Conservation (phyloP, 2,888 invertebrate species). For the Melieria picta region DNA sequence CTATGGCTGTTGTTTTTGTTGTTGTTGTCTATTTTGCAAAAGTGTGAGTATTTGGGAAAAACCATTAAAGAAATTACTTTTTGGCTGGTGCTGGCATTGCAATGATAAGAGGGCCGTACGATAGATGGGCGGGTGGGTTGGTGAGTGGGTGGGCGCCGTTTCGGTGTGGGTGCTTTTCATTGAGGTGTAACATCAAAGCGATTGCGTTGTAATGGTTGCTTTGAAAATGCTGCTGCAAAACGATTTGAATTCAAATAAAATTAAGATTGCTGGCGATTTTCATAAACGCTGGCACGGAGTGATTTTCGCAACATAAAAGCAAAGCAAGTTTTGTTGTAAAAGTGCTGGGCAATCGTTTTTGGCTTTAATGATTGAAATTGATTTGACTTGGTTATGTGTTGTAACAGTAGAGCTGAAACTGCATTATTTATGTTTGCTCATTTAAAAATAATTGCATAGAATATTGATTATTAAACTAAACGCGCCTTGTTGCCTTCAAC, state of each 20-base stretch:
- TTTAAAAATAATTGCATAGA: too few relatives aligned
- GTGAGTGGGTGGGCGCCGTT: background rate
- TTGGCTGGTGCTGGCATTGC: slow-evolving; percentile 36
- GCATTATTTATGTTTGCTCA: too few relatives aligned
- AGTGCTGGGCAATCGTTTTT: too few relatives aligned
- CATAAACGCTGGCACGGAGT: slow-evolving; percentile 6
- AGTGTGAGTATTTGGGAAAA: slow-evolving; percentile 41
- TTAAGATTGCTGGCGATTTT: slow-evolving; percentile 33
- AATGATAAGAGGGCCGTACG: slow-evolving; percentile 27
- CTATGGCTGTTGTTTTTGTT: too few relatives aligned
- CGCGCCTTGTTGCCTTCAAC: too few relatives aligned
- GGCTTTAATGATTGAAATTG: too few relatives aligned
- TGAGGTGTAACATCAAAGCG: slow-evolving; percentile 54
- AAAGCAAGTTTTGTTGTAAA: background rate
- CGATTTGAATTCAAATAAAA: slow-evolving; percentile 38
- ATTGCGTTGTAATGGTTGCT: slow-evolving; percentile 61
- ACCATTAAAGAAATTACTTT: slow-evolving; percentile 64
- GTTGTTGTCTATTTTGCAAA: background rate
- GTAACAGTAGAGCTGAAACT: too few relatives aligned
- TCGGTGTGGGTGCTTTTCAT: background rate
- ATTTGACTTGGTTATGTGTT: too few relatives aligned
- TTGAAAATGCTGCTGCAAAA: slow-evolving; percentile 43
- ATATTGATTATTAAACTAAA: too few relatives aligned
- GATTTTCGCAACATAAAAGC: background rate
- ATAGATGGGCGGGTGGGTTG: slow-evolving; percentile 10